Conservation (phyloP, 2,113 vertebrate genomes). For the Struthidea cinerea region DNA sequence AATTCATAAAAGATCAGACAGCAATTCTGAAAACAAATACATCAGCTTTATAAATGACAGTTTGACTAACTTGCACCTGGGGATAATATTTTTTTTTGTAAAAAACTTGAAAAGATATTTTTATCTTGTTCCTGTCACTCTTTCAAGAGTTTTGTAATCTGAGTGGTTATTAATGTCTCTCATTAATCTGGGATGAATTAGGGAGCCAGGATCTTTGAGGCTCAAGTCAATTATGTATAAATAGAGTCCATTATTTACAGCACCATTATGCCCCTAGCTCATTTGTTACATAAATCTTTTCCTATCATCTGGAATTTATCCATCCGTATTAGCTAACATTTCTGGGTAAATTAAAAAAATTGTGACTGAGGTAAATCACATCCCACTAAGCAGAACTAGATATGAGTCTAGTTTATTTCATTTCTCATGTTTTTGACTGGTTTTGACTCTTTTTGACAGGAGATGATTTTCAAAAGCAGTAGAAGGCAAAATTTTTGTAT, state of each 20-base stretch:
- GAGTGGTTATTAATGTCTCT: constrained; percentile 6
- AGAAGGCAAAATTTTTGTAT: background rate
- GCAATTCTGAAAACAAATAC: background rate
- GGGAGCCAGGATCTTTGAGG: background rate
- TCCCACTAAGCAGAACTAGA: background rate
- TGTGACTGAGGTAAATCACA: background rate
- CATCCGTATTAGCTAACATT: background rate
- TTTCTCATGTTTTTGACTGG: background rate
- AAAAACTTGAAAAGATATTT: background rate
- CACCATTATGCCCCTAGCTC: background rate
- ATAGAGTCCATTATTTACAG: constrained; percentile 20
- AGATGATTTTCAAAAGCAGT: background rate
- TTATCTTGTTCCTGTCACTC: background rate
- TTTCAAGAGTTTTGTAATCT: background rate
- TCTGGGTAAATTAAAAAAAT: background rate
- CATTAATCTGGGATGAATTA: constrained; percentile 2
- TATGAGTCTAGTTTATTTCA: background rate
- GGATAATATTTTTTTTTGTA: background rate
- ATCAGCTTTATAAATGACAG: background rate
- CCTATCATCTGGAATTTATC: background rate
- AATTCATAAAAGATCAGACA: background rate
- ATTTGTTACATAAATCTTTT: background rate
- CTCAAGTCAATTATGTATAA: constrained; percentile 26
- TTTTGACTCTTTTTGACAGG: background rate
- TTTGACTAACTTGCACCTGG: background rate